These are phyloP conservation scores for Nymphalis polychloros DNA, from an alignment of 2,888 invertebrate species.

Conservation along the genomic window DNA sequence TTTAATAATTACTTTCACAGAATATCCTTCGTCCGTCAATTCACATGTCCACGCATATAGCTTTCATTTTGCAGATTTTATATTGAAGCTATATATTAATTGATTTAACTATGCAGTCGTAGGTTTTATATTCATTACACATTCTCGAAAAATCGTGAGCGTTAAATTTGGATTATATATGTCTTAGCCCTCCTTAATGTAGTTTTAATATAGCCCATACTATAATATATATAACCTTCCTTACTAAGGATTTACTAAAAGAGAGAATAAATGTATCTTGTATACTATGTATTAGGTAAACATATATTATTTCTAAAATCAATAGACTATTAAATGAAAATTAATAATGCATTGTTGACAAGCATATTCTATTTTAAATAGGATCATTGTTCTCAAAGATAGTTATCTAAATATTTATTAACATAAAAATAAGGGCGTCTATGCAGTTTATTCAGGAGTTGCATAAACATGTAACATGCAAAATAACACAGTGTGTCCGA, in stretches of 20 bases:
- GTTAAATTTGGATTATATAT: too few relatives aligned
- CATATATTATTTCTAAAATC: too few relatives aligned
- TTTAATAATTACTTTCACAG: constrained; percentile 2
- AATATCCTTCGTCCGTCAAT: neutral
- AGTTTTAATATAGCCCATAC: too few relatives aligned
- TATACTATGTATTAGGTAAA: too few relatives aligned
- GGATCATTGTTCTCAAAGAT: neutral
- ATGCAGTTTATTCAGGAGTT: constrained; percentile 22
- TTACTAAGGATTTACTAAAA: too few relatives aligned
- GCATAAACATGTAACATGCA: constrained; percentile 24
- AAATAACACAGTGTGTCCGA: constrained; percentile 24
- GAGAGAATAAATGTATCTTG: too few relatives aligned
- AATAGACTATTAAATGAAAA: neutral
- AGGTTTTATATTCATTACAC: too few relatives aligned
- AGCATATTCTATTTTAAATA: neutral
- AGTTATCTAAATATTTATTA: constrained; percentile 9
- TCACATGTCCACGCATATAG: neutral
- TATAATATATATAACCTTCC: too few relatives aligned
- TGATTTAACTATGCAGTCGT: neutral
- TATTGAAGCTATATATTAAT: neutral
- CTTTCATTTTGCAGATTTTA: neutral
- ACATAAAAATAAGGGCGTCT: constrained; percentile 20
- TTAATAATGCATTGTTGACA: neutral
- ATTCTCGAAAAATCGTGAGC: too few relatives aligned
- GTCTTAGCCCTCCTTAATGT: too few relatives aligned